These are phyloP conservation scores for Formica exsecta DNA, from an alignment of 1,140 invertebrate genomes.

Conservation along the genomic window DNA sequence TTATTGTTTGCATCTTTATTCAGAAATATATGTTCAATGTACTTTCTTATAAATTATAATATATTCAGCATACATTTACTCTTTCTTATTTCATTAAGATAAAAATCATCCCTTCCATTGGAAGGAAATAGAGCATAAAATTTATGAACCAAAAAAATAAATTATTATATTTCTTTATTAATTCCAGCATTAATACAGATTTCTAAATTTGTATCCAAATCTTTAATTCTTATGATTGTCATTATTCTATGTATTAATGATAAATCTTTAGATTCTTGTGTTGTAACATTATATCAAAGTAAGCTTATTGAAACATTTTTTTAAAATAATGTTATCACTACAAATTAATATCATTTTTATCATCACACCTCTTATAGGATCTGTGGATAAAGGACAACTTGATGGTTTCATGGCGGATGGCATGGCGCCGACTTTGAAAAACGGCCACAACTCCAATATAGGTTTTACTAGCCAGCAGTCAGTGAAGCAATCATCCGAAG, in stretches of 20 bases:
- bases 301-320: background rate
- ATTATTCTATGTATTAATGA: background rate
- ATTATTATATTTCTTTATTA: background rate
- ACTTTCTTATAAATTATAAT: background rate
- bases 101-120: no score
- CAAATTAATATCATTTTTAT: background rate
- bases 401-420: conserved; percentile 86
- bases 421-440: conserved; percentile 82
- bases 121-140: background rate
- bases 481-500: conserved; percentile 79
- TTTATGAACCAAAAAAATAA: background rate
- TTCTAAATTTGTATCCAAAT: background rate
- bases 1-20: background rate
- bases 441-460: conserved; percentile 82
- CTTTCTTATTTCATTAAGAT: no score
- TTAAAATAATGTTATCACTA: background rate
- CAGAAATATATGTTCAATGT: background rate
- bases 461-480: conserved; percentile 79
- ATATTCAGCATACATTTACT: background rate
- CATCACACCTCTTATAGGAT: conserved; percentile 72
- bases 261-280: background rate
- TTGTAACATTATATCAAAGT: background rate
- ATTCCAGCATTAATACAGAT: background rate
- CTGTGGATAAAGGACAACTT: conserved; percentile 84
- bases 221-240: background rate